Base-by-base conservation (phyloP, 2,113 vertebrate species). In the Salvator merianae region DNA sequence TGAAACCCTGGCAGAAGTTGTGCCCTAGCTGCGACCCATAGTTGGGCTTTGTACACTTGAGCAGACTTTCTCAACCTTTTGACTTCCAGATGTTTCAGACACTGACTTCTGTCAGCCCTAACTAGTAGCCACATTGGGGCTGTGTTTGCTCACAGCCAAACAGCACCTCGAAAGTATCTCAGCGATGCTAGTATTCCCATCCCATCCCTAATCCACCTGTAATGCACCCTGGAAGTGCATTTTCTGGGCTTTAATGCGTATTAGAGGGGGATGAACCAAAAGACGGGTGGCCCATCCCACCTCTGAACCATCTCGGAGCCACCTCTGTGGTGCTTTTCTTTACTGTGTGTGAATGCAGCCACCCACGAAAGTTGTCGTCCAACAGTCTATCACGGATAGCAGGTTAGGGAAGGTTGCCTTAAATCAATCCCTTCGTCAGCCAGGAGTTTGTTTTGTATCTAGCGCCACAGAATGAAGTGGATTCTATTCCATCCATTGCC, bases 1-100 rank as follows among this genome's bases (percentile, higher is more conserved):
- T 81, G n/a, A 81, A 53, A 36, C 73, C 62, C 50, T 77, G 65
- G 65, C 74, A 84, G 47, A 78, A 59, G 70, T 77, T 59, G 36
- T n/a, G 66, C 32, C 34, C 34, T 40, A 34, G 24, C 36, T 38
- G 59, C 36, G 43, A 3, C 26, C 38, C 38, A 66, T 32, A 6
- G n/a, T 62, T 81, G 24, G 24, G 34, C 55, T 59, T 40, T 36
- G 28, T n/a, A 24, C 16, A 10, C 0, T 69, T 22, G 12, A 53
- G 7, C 30, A 68, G 66, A 12, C n/a, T n/a, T 10, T 16, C 2
- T 8, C 30, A 66, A 12, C 9, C 65, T 66, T 28, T 12, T 68
- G 30, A 30, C 30, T 32, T 68, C 66, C n/a, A 32, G 22, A 68
- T 68, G 9, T 32, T 68, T 68, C 32, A 30, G 66, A 68, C 66